Evolutionary conservation across 2,888 invertebrate genomes (phyloP).

Genomic region (Standfussiana lucernea): DNA sequence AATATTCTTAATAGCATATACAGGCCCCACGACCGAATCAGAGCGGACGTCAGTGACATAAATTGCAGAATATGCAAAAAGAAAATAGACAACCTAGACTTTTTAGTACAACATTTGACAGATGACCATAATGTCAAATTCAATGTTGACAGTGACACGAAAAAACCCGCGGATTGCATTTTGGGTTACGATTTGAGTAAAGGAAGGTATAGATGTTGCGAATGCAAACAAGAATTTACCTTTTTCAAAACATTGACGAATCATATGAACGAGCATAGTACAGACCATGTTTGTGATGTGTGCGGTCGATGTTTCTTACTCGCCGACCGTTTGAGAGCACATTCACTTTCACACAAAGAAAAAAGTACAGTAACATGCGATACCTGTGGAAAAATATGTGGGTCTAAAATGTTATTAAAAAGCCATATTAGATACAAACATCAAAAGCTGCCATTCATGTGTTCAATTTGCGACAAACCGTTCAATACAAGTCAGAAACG

Average conservation of each 20-base stretch:
- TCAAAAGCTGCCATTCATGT: slow-evolving; percentile 69
- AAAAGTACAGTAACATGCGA: slow-evolving; percentile 56
- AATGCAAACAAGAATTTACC: slow-evolving; percentile 76
- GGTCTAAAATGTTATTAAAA: slow-evolving; percentile 45
- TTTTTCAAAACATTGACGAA: slow-evolving; percentile 76
- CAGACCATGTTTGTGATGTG: slow-evolving; percentile 82
- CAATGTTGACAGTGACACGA: slow-evolving; percentile 45
- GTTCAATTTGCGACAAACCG: slow-evolving; percentile 62
- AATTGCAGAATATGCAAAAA: slow-evolving; percentile 61
- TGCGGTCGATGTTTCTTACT: slow-evolving; percentile 83
- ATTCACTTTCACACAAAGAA: slow-evolving; percentile 48
- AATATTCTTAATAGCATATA: slow-evolving; percentile 59
- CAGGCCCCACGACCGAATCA: slow-evolving; percentile 57
- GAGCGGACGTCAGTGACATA: slow-evolving; percentile 65
- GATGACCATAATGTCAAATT: slow-evolving; percentile 61
- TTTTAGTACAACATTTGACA: slow-evolving; percentile 62
- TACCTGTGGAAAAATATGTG: slow-evolving; percentile 60
- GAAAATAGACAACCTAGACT: slow-evolving; percentile 52
- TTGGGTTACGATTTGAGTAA: slow-evolving; percentile 65
- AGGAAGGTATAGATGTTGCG: slow-evolving; percentile 58
- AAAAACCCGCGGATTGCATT: slow-evolving; percentile 64
- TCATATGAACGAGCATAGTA: slow-evolving; percentile 85
- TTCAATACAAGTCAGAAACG: slow-evolving; percentile 48
- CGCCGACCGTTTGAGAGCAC: slow-evolving; percentile 61
- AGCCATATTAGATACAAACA: slow-evolving; percentile 75